Conservation (phyloP, 2,797 vertebrate species). For the Peromyscus eremicus region DNA sequence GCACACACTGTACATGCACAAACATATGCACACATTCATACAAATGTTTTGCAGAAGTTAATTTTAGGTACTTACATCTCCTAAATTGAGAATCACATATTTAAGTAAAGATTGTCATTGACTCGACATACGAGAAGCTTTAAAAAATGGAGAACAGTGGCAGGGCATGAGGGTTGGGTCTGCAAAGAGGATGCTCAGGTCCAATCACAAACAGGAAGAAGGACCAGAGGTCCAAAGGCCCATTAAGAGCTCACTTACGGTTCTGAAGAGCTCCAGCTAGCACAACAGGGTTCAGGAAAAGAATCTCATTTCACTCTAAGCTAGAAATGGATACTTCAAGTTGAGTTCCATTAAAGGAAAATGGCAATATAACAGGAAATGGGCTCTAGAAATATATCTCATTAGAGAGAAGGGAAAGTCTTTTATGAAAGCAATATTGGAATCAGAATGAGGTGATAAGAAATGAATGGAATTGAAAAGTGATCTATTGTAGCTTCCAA, state of each 20-base stretch:
- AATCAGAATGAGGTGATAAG: constrained; percentile 42
- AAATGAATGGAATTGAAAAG: constrained; percentile 47
- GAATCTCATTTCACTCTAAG: constrained; percentile 53
- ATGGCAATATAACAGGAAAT: constrained; percentile 72
- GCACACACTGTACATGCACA: neutral
- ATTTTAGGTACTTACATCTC: neutral
- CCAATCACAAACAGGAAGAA: constrained; percentile 3
- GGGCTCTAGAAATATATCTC: constrained; percentile 70
- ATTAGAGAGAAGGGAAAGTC: constrained; percentile 78
- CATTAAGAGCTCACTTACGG: constrained; percentile 51
- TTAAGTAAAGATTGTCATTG: neutral
- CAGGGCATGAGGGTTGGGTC: neutral
- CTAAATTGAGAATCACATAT: neutral
- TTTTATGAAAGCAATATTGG: constrained; percentile 74
- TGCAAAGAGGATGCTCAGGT: neutral
- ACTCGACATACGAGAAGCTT: constrained; percentile 15
- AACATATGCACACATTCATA: neutral
- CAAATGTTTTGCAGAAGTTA: neutral
- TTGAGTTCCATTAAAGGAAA: constrained; percentile 75
- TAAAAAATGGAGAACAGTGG: constrained; percentile 21
- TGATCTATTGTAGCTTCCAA: neutral
- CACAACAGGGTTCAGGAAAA: constrained; percentile 27
- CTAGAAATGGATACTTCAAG: constrained; percentile 67
- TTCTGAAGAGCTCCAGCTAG: constrained; percentile 61
- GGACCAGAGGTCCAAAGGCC: neutral